Base-by-base conservation (phyloP, 2,113 vertebrate genomes). In the Epinephelus fuscoguttatus region DNA sequence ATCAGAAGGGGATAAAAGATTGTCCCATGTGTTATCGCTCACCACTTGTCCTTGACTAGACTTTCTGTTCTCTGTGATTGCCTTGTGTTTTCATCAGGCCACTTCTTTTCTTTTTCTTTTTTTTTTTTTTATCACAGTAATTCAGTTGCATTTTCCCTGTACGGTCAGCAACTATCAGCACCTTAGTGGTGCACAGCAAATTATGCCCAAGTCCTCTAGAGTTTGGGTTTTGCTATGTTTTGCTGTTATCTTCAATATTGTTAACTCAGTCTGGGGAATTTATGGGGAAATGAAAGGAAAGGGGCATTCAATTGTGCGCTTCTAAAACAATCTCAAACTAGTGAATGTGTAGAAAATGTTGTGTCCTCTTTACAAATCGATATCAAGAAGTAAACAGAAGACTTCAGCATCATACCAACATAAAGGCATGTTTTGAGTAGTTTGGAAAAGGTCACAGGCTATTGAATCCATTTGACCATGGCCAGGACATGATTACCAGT, bases 1-100 rank as follows among this genome's bases (percentile, higher is more conserved):
- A 95, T 95, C 90, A 88, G 59, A 72, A 62, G 71, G 80, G 92
- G 82, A 87, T 89, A 89, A 92, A 82, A 89, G 78, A 91, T 63
- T 87, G 84, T 83, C 81, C 86, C 56, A 30, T 33, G 78, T 85
- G 78, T 88, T 93, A 88, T 92, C 88, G 23, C 81, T 84, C 45
- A 9, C 69, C 8, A 57, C 77, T 82, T 80, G 88, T 92, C 92
- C 92, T 93, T 92, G 88, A 90, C 82, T 60, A 78, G 78, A 59
- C 70, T 85, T 84, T 83, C 76, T 85, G 80, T 88, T 91, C 86
- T 82, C 84, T 30, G 70, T 89, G 82, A 80, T 90, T 92, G 85
- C 88, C 82, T 89, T 81, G 75, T 88, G 82, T 91, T 91, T 90
- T 83, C 75, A 85, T 92, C 79, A 63, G 49, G 63, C 69, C 74